These are phyloP conservation scores for Magallana ariakensis DNA, from an alignment of 1,140 invertebrate genomes.

Conservation along the genomic window DNA sequence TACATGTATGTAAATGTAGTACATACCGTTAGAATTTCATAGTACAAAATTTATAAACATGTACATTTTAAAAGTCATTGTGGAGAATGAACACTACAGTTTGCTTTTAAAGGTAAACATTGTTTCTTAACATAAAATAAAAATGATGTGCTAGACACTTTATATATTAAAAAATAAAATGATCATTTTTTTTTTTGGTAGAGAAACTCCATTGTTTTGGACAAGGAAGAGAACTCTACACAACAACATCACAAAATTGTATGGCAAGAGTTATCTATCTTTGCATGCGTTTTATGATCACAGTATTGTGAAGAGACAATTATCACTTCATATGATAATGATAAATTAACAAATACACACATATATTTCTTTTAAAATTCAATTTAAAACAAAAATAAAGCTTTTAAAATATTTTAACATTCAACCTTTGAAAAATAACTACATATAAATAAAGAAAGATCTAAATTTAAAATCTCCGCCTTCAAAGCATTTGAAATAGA, in stretches of 20 bases:
- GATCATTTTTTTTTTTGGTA: too few relatives aligned
- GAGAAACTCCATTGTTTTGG: too few relatives aligned
- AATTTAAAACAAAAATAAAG: slow-evolving; percentile 21
- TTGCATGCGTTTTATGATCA: neutral
- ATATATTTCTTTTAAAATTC: neutral
- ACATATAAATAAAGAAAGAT: slow-evolving; percentile 20
- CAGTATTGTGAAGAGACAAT: neutral
- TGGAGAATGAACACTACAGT: too few relatives aligned
- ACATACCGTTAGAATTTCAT: too few relatives aligned
- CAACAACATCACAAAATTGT: neutral
- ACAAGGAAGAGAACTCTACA: neutral
- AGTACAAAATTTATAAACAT: too few relatives aligned
- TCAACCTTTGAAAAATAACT: slow-evolving; percentile 20
- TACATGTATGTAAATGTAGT: too few relatives aligned
- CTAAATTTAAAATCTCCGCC: neutral
- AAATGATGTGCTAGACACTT: too few relatives aligned
- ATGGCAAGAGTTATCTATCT: slow-evolving; percentile 30
- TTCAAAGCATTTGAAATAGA: slow-evolving; percentile 39
- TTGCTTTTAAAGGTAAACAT: too few relatives aligned
- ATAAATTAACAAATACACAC: slow-evolving; percentile 9
- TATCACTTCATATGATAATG: neutral
- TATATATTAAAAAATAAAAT: too few relatives aligned
- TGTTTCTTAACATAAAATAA: too few relatives aligned
- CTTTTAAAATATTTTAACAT: neutral
- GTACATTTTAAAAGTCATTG: too few relatives aligned